Evolutionary conservation across 2,888 invertebrate species (phyloP).

Genomic region (Seira ritae): DNA sequence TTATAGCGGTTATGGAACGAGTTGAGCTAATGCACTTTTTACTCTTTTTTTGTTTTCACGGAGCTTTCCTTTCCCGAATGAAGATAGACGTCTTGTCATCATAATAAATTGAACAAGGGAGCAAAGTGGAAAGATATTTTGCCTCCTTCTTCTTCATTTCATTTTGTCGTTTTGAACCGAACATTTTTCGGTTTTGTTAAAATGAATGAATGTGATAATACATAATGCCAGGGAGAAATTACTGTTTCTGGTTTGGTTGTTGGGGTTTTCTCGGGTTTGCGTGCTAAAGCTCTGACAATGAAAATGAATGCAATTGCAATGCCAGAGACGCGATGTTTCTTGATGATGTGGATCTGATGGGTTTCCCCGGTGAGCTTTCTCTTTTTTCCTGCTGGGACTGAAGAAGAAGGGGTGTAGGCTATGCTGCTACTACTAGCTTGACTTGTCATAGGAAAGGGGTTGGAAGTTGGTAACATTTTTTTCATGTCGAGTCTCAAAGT

Average conservation of each 20-base stretch:
- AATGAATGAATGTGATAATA: slow-evolving; percentile 20
- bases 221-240: too few relatives aligned
- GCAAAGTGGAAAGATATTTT: slow-evolving; percentile 45
- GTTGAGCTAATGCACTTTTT: neutral
- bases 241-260: too few relatives aligned
- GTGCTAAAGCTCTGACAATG: neutral
- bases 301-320: slow-evolving; percentile 18
- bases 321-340: slow-evolving; percentile 1
- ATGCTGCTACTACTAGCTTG: neutral
- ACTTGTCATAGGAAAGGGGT: slow-evolving; percentile 20
- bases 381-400: slow-evolving; percentile 24
- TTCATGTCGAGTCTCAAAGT: slow-evolving; percentile 2
- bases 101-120: slow-evolving; percentile 44
- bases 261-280: slow-evolving; percentile 1
- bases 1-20: too few relatives aligned
- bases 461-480: slow-evolving; percentile 9
- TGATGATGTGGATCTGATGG: slow-evolving; percentile 1
- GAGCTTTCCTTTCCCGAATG: slow-evolving; percentile 1
- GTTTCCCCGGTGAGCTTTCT: slow-evolving; percentile 32
- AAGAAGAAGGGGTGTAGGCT: neutral
- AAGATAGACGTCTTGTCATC: slow-evolving; percentile 54
- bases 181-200: neutral
- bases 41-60: slow-evolving; percentile 26
- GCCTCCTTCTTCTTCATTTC: neutral
- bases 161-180: neutral